Conservation (phyloP, 2,113 vertebrate genomes). For the Mola mola region DNA sequence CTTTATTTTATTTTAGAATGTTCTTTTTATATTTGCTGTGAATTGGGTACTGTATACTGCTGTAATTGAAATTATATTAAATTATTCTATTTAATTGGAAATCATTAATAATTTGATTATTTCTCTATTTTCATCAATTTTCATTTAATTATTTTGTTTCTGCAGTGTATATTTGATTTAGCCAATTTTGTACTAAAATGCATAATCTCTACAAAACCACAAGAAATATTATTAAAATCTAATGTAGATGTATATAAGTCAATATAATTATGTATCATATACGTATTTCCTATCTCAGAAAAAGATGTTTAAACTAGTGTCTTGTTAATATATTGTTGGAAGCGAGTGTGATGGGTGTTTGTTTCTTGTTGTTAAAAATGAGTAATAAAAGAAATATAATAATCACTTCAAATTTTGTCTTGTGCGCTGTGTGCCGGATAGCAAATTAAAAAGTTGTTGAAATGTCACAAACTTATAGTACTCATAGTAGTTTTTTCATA, state of each 20-base stretch:
- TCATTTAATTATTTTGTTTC: constrained; percentile 42
- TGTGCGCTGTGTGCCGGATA: background rate
- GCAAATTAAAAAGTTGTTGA: too few relatives aligned
- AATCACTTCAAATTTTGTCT: constrained; percentile 9
- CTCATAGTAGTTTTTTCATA: background rate
- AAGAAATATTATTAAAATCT: constrained; percentile 16
- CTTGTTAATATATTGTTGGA: constrained; percentile 56
- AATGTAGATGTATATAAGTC: constrained; percentile 8
- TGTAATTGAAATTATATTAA: constrained; percentile 56
- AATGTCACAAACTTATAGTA: too few relatives aligned
- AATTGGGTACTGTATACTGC: constrained; percentile 44
- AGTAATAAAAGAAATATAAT: constrained; percentile 67
- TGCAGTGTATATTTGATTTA: constrained; percentile 28
- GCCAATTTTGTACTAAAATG: background rate
- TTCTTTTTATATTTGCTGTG: constrained; percentile 35
- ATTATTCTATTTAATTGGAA: constrained; percentile 67
- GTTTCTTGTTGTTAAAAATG: constrained; percentile 48
- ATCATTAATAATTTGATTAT: constrained; percentile 38
- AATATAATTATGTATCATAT: constrained; percentile 5
- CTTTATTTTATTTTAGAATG: constrained; percentile 53
- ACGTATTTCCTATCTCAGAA: constrained; percentile 1
- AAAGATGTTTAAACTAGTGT: constrained; percentile 53
- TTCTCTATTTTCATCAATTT: constrained; percentile 25
- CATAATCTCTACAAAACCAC: constrained; percentile 11
- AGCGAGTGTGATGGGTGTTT: constrained; percentile 47